Evolutionary conservation across 2,797 vertebrate species (phyloP), one percentile per base, ranked within the genome.

Genomic region (Lepilemur ruficaudatus): DNA sequence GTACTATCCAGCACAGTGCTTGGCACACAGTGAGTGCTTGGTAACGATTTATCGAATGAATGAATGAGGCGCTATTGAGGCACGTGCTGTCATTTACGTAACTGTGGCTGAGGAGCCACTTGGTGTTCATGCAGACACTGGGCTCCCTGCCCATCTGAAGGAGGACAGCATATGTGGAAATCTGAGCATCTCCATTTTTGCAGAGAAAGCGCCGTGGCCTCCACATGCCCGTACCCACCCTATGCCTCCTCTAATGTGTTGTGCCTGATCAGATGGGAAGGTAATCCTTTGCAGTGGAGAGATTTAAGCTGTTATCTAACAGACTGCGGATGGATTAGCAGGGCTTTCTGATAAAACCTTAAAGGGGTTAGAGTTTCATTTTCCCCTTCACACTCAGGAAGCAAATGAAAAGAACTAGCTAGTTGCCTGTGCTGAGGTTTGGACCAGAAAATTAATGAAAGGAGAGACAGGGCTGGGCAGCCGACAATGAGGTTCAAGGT

Each of bases 331-430:
- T 82, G 92, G 96, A 95, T 95, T 97, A 97, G 78, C 55, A 73
- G 57, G 57, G 94, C 73, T 94, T 95, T 88, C 90, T 35, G 93
- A 94, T 93, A 92, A 96, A 94, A 87, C 75, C 92, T 93, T 88
- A 78, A 69, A 59, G 81, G 41, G 50, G 93, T 87, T 94, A 70
- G 63, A 81, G 84, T 91, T 86, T 94, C 59, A 48, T 70, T 89
- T 91, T 46, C 59, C 67, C 69, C 59, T 88, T 91, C 41, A 57
- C 0, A 0, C 46, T 69, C 7, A 7, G 61, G 61, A 73, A 90
- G 28, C 41, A n/a, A 41, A 41, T 25, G 67, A 81, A 67, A 91
- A 59, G 46, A 48, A 50, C 14, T 3, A 52, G 91, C n/a, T 46
- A 41, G 35, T 72, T 95, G 70, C 4, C 25, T 15, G 22, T 12